Base-by-base conservation (phyloP, 2,888 invertebrate genomes). In the Caenorhabditis drosophilae region DNA sequence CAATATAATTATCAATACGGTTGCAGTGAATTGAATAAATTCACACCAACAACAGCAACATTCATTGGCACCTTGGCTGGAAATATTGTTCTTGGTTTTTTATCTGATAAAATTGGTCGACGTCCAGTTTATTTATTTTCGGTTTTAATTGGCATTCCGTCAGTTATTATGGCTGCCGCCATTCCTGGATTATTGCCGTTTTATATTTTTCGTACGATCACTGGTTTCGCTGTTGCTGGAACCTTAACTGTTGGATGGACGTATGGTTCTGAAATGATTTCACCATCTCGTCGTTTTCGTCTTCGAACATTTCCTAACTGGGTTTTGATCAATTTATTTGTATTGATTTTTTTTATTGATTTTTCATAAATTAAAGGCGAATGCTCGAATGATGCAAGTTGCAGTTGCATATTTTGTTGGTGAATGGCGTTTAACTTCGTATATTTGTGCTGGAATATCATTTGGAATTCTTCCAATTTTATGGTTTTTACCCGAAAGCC, bases 171-270 rank as follows among this genome's bases (percentile, higher is more conserved):
- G 1, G 57, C 58, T 0, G 58, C 58, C 16, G n/a, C 34, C 12
- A 41, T 58, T 20, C n/a, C 48, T n/a, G 38, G 45, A 15, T 20
- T 64, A 16, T 1, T 34, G 2, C 50, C 42, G 3, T 64, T 58
- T 31, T 67, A 67, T 38, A 18, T 61, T 15, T 67, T 67, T 49
- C 60, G 60, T 36, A 4, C 46, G 6, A n/a, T 60, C 12, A 38
- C 34, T 22, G 67, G 67, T 23, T 57, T 67, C n/a, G 18, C 57
- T 1, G 41, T 67, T 12, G 53, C 67, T 26, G 67, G 67, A 49
- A 56, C 67, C 7, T 12, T 67, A 26, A 61, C 67, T 4, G 60
- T 67, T 38, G 67, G 67, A 25, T 67, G 60, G 52, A 57, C 67
- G 35, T 67, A 67, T 48, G 56, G 51, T 1, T 47, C 60, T 9